Evolutionary conservation across 2,888 invertebrate species (phyloP), one percentile per base, ranked within the genome.

Genomic region (Drosophila cracens): DNA sequence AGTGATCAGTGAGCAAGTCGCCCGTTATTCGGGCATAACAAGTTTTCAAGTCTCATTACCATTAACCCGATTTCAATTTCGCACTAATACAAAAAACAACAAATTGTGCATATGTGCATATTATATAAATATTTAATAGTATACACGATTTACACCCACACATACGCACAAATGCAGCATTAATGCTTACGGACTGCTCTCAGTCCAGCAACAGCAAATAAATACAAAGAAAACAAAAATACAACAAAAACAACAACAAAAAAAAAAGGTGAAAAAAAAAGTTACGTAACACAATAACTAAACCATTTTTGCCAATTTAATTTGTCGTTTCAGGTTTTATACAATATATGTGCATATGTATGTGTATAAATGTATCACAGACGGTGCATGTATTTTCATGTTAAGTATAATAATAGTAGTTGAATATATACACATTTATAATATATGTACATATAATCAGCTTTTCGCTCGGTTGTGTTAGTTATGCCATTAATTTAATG

Each of bases 1-100:
- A 38, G 21, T 66, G 18, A 34, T 33, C 21, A 4, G 25, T 25
- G 18, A 18, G 43, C 31, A 21, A 33, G 27, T 31, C 27, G 34
- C 16, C 16, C 78, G 49, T 70, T 83, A 70, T 70, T 66, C 57
- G 76, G 75, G 27, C 70, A 86, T 74, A 86, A 86, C 85, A 81
- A 88, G 85, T 88, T 86, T 83, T 65, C 25, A 33, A 29, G 48
- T 43, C 57, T 43, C 74, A 78, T 89, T 78, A 78, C 74, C 86
- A 88, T 90, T 90, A 86, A 86, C 90, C 85, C 90, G 89, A 86
- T 88, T 86, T 71, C 62, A 70, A 69, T 60, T 56, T 72, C 52
- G 49, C 63, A 71, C 72, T 65, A 53, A 63, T 48, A 54, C 53
- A 46, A 13, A 52, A 57, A 54, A 11, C 13, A 43, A 29, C 40